A percentile compares a stretch with the other conserved stretches of the same genome.
Conservation (phyloP, 2,888 invertebrate species). For the Nephrotoma appendiculata region DNA sequence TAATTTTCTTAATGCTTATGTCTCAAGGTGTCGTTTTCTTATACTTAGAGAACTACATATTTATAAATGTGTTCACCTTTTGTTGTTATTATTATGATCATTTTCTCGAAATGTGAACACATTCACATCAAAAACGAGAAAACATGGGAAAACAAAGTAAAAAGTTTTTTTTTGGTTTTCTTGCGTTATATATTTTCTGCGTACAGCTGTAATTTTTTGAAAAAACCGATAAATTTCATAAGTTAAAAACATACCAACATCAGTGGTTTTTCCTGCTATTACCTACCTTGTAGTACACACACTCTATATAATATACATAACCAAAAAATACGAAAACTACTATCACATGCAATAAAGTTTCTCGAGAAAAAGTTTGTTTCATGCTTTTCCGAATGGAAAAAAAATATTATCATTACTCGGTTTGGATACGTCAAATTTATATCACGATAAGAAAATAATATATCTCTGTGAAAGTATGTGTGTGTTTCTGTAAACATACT, state of each 20-base stretch:
- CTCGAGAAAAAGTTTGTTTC: not conserved
- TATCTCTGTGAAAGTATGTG: not conserved
- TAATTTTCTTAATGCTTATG: no score
- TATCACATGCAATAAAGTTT: not conserved
- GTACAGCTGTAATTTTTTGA: not conserved
- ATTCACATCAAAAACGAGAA: not conserved
- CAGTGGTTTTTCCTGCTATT: not conserved
- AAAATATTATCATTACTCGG: not conserved
- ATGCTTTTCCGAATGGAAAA: not conserved
- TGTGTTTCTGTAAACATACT: not conserved
- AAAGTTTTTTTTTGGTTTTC: not conserved
- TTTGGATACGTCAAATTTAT: not conserved
- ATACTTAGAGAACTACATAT: not conserved
- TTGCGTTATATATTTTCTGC: not conserved
- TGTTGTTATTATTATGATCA: not conserved
- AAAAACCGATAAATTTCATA: not conserved
- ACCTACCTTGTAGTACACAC: not conserved
- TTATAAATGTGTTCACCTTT: not conserved
- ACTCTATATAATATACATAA: not conserved
- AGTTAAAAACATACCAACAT: not conserved
- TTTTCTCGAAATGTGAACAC: not conserved
- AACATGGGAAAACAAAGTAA: not conserved
- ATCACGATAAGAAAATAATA: not conserved
- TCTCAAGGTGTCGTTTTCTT: no score
- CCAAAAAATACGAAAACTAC: not conserved